A percentile compares a stretch with the other conserved stretches of the same genome.
These are phyloP conservation scores for Mionectes olivaceus DNA, from an alignment of 2,797 vertebrate species.

Conservation along the genomic window DNA sequence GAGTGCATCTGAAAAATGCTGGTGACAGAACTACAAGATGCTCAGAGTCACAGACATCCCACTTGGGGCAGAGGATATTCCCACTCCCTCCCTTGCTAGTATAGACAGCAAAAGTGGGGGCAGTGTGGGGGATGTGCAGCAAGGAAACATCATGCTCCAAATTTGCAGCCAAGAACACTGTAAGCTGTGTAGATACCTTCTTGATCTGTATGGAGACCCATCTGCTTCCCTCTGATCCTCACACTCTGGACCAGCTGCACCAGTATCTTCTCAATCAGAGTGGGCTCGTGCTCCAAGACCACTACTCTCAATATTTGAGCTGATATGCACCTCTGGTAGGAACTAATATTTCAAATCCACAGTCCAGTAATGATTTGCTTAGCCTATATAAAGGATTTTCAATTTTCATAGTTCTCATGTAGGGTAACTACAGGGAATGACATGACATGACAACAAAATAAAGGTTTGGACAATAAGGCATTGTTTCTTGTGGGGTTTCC, in stretches of 20 bases:
- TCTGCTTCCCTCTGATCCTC: background rate
- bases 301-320: background rate
- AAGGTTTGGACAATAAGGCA: background rate
- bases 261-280: background rate
- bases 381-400: background rate
- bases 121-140: accelerated
- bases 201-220: background rate
- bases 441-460: background rate
- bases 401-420: background rate
- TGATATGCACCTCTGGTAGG: background rate
- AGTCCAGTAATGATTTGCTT: background rate
- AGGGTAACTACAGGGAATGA: background rate
- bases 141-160: background rate
- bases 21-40: background rate
- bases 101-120: background rate
- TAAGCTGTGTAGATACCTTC: background rate
- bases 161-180: background rate
- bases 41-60: background rate
- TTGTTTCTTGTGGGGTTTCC: background rate
- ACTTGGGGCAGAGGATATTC: background rate
- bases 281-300: background rate
- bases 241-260: background rate
- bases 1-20: background rate
- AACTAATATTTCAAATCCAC: background rate
- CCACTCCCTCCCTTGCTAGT: background rate